Evolutionary conservation across 2,113 vertebrate genomes (phyloP).

Genomic region (Poeciliopsis retropinna): DNA sequence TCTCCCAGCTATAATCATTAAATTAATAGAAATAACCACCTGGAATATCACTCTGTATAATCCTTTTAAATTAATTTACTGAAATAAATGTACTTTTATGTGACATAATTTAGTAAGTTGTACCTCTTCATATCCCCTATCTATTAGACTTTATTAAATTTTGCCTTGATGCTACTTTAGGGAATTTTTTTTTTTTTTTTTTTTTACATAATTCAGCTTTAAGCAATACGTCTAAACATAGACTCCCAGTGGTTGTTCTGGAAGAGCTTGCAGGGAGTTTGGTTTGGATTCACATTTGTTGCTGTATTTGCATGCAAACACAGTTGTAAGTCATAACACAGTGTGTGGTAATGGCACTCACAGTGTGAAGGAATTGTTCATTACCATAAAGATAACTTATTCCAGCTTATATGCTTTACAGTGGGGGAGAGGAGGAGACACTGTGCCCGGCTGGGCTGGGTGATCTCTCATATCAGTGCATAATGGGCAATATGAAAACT

Average conservation of each 20-base stretch:
- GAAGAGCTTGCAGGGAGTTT: conserved; percentile 17
- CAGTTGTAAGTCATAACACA: conserved; percentile 30
- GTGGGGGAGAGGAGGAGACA: conserved; percentile 31
- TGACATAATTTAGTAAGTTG: no score
- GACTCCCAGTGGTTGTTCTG: conserved; percentile 18
- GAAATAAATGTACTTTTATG: no score
- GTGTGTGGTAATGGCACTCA: conserved; percentile 54
- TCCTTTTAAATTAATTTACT: no score
- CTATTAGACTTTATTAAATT: no score
- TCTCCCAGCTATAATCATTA: no score
- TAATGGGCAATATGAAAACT: conserved; percentile 49
- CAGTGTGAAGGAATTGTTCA: conserved; percentile 56
- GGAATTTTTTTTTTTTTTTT: no score
- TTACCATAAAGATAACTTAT: conserved; percentile 48
- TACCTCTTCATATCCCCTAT: no score
- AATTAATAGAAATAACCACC: no score
- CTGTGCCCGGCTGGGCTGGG: conserved; percentile 9
- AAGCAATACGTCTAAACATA: conserved; percentile 50
- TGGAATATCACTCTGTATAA: no score
- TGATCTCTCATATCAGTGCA: conserved; percentile 50
- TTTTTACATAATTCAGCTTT: conserved; percentile 10
- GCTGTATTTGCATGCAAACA: conserved; percentile 8
- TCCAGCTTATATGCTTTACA: conserved; percentile 38
- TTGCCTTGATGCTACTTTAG: no score
- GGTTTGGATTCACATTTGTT: conserved; percentile 7